Base-by-base conservation (phyloP, 1,140 invertebrate species). In the Antheraea pernyi region DNA sequence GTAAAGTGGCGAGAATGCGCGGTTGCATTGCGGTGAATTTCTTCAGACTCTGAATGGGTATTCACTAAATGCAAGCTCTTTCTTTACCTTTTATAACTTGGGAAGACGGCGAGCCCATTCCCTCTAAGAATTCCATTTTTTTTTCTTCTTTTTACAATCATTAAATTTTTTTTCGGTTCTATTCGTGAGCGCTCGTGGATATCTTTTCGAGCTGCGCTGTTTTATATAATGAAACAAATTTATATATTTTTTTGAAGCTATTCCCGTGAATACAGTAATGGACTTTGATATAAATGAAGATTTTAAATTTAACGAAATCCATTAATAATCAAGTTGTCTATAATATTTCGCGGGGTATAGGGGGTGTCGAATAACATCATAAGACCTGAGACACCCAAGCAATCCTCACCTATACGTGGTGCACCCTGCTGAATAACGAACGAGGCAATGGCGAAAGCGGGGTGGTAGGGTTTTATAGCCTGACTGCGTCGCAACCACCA, bases 61-160 rank as follows among this genome's bases (percentile, higher is more conserved):
- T 91, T 91, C 88, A 89, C 86, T 86, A 89, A 91, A 88, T 91
- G 83, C 85, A 86, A 82, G 78, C 79, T 83, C 81, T 86, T 86
- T 86, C 84, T 86, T 85, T 86, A 82, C 81, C 82, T 86, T 88
- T 88, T 87, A 87, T 87, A 82, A 80, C 83, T 85, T 66, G 81
- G 80, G 86, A 89, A 88, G 86, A 88, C 82, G 82, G 76, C 79
- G 74, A 86, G 75, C 83, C 83, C 85, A 83, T 86, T 86, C 74
- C 86, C 86, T 83, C 84, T 84, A 86, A 86, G 85, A 87, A 83
- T 80, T 72, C 70, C 70, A 53, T 59, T 67, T 67, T 80, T 79
- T 71, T 74, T 73, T 87, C 76, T 79, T 83, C 76, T 79, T 83
- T 80, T 82, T 79, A 81, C 80, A 83, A 85, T 87, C 83, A 85